Evolutionary conservation across 2,113 vertebrate genomes (phyloP).

Genomic region (Taxidea taxus): DNA sequence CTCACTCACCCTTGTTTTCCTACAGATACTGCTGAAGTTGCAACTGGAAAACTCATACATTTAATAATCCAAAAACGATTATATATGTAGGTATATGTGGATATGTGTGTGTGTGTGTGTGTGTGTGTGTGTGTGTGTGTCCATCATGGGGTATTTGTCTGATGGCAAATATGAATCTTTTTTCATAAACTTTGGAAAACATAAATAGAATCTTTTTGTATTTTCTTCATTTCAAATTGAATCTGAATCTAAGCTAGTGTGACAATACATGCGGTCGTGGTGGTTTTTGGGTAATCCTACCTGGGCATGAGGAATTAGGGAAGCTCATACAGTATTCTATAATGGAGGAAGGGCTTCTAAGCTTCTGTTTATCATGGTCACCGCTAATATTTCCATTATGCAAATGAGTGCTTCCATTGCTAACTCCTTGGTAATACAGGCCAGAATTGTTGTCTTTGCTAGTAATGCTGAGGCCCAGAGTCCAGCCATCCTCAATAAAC

Average conservation of each 20-base stretch:
- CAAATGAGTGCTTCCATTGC: neutral
- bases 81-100: neutral
- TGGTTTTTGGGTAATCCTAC: neutral
- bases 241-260: neutral
- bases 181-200: neutral
- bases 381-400: neutral
- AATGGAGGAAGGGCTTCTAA: neutral
- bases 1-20: no score
- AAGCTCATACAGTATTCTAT: accelerated
- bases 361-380: neutral
- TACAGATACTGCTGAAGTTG: neutral
- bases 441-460: neutral
- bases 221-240: neutral
- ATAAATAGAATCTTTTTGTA: neutral
- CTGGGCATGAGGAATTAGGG: neutral
- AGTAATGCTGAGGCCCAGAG: no score
- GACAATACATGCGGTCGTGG: neutral
- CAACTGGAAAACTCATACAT: neutral
- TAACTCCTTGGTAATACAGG: neutral
- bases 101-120: neutral
- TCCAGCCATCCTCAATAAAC: neutral
- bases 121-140: neutral
- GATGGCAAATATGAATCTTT: neutral
- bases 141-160: neutral
- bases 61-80: neutral